These are phyloP conservation scores for Chlorops oryzae DNA, from an alignment of 1,140 invertebrate species.

Conservation along the genomic window DNA sequence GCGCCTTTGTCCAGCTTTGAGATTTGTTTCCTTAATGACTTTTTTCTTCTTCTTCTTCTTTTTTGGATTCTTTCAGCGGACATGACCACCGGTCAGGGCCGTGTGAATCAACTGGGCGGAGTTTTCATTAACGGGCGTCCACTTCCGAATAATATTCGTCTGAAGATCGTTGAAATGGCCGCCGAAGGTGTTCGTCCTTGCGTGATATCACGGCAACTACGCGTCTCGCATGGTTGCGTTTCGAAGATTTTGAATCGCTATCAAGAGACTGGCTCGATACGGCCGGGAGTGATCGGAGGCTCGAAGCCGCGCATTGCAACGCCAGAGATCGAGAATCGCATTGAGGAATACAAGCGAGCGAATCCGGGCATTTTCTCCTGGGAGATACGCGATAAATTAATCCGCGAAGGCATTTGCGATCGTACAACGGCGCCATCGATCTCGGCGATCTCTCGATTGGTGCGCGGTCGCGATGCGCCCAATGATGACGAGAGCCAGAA, in stretches of 20 bases:
- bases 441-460: conserved; percentile 76
- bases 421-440: conserved; percentile 73
- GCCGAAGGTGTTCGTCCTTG: conserved; percentile 71
- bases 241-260: conserved; percentile 78
- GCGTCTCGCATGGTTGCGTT: conserved; percentile 77
- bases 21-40: too few species aligned
- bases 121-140: conserved; percentile 78
- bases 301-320: conserved; percentile 71
- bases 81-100: conserved; percentile 63
- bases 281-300: conserved; percentile 75
- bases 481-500: conserved; percentile 18
- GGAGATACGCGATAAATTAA: conserved; percentile 81
- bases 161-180: conserved; percentile 79
- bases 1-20: too few species aligned
- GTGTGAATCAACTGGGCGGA: conserved; percentile 79
- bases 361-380: conserved; percentile 85
- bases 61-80: conserved; percentile 22
- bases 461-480: conserved; percentile 63
- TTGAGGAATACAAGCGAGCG: conserved; percentile 79
- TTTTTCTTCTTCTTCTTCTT: conserved; percentile 8
- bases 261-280: conserved; percentile 76
- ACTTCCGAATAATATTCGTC: conserved; percentile 68
- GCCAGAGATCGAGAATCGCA: conserved; percentile 73
- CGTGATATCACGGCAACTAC: conserved; percentile 70
- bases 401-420: conserved; percentile 77